These are phyloP conservation scores for Mellivora capensis DNA, from an alignment of 2,113 vertebrate genomes.

Conservation along the genomic window DNA sequence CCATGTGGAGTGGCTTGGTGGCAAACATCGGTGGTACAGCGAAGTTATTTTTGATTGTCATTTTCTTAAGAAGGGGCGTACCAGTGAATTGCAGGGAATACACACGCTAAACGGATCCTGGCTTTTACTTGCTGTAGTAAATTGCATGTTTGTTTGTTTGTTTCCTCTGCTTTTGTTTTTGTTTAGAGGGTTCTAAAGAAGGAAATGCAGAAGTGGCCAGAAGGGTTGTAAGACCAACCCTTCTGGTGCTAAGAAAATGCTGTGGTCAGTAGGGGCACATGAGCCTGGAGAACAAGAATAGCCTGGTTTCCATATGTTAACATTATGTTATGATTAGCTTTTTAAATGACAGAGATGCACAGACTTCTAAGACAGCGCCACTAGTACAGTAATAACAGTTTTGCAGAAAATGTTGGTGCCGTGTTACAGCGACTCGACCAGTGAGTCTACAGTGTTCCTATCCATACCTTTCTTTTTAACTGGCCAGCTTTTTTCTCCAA, in stretches of 20 bases:
- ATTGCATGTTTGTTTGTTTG: background rate
- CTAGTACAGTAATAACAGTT: background rate
- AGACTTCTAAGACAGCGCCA: background rate
- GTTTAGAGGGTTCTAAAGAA: background rate
- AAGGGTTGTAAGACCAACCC: background rate
- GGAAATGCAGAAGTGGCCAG: background rate
- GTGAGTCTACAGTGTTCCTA: background rate
- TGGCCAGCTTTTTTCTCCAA: background rate
- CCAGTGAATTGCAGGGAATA: background rate
- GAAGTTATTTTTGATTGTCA: background rate
- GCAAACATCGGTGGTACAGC: background rate
- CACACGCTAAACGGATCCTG: background rate
- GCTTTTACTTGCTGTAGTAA: background rate
- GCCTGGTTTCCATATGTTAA: background rate
- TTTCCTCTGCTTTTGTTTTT: background rate
- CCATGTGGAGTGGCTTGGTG: background rate
- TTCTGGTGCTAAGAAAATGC: background rate
- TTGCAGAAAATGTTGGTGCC: background rate
- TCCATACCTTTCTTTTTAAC: background rate
- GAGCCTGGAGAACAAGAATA: background rate
- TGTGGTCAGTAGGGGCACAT: background rate
- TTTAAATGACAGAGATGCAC: slow-evolving; percentile 22
- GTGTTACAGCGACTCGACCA: background rate
- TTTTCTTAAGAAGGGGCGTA: background rate
- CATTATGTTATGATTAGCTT: slow-evolving; percentile 16